Percentiles rank a stretch among this genome's conserved stretches.
phyloP scores from a whole-genome alignment of 2,888 invertebrate species.

The Drosophila anceps region DNA sequence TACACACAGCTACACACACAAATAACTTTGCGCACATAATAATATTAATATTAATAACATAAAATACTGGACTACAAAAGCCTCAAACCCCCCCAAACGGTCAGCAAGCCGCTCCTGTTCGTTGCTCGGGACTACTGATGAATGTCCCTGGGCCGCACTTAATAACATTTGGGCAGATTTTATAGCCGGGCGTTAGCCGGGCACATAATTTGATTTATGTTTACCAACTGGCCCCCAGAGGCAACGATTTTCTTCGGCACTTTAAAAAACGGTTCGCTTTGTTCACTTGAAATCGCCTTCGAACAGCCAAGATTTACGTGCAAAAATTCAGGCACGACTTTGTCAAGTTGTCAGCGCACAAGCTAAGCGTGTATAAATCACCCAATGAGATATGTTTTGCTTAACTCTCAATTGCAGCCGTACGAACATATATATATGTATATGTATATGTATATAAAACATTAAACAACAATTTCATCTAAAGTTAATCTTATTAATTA shows the following conservation, averaged over 20 bases:
- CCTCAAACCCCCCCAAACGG: slow-evolving; percentile 35
- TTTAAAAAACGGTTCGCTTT: slow-evolving; percentile 47
- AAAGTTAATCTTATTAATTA: slow-evolving; percentile 12
- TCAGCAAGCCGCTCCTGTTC: slow-evolving; percentile 2
- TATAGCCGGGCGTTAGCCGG: slow-evolving; percentile 46
- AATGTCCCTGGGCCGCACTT: slow-evolving; percentile 70
- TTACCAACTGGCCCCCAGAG: slow-evolving; percentile 30
- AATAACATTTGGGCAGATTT: slow-evolving; percentile 68
- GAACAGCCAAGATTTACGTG: slow-evolving; percentile 16
- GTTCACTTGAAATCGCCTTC: slow-evolving; percentile 1
- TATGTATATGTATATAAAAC: background rate
- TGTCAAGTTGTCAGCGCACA: slow-evolving; percentile 13
- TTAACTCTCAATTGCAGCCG: background rate
- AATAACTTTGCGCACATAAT: slow-evolving; percentile 60
- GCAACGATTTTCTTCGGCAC: slow-evolving; percentile 42
- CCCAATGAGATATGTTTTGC: background rate
- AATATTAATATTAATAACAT: slow-evolving; percentile 79
- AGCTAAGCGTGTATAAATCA: slow-evolving; percentile 16
- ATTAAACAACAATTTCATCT: background rate
- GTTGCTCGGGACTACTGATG: slow-evolving; percentile 35
- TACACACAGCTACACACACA: slow-evolving; percentile 16
- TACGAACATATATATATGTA: background rate
- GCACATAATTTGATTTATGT: slow-evolving; percentile 76
- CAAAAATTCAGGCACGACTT: slow-evolving; percentile 34
- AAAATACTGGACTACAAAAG: slow-evolving; percentile 60